These are phyloP conservation scores for Epistrophe eligans DNA, from an alignment of 2,888 invertebrate genomes.

Conservation along the genomic window DNA sequence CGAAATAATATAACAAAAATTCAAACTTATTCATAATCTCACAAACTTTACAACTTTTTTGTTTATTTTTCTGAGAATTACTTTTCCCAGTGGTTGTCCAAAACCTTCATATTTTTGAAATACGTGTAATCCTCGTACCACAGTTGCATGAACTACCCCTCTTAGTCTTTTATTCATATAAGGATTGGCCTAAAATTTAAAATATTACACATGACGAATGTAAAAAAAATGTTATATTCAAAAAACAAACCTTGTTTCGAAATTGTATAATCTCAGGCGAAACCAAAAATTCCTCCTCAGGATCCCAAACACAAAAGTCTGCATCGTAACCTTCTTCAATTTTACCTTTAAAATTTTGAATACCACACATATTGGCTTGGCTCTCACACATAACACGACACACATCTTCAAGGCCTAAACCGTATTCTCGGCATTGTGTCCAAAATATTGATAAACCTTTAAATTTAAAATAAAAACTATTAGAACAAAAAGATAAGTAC, in stretches of 20 bases:
- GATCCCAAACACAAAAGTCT: constrained; percentile 90
- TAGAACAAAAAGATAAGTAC: not conserved
- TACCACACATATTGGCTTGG: constrained; percentile 87
- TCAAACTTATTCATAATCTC: constrained; percentile 74
- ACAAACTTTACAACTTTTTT: constrained; percentile 83
- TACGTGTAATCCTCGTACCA: constrained; percentile 87
- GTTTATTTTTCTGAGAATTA: constrained; percentile 80
- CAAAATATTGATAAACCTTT: constrained; percentile 88
- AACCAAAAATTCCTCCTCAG: constrained; percentile 86
- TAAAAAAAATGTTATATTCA: not conserved
- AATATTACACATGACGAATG: no score
- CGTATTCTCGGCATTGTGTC: constrained; percentile 86
- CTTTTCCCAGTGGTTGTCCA: constrained; percentile 83
- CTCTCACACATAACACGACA: constrained; percentile 86
- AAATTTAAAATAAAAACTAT: constrained; percentile 20
- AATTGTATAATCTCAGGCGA: constrained; percentile 86
- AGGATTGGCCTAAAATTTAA: constrained; percentile 86
- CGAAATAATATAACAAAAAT: no score
- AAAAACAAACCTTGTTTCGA: constrained; percentile 87
- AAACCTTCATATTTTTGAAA: constrained; percentile 84
- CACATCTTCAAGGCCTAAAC: constrained; percentile 85
- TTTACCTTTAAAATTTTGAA: constrained; percentile 87
- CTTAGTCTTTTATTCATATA: constrained; percentile 86
- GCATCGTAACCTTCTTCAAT: constrained; percentile 88
- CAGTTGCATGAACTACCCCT: constrained; percentile 88